Conservation (phyloP, 2,797 vertebrate species). For the Ficedula albicollis region DNA sequence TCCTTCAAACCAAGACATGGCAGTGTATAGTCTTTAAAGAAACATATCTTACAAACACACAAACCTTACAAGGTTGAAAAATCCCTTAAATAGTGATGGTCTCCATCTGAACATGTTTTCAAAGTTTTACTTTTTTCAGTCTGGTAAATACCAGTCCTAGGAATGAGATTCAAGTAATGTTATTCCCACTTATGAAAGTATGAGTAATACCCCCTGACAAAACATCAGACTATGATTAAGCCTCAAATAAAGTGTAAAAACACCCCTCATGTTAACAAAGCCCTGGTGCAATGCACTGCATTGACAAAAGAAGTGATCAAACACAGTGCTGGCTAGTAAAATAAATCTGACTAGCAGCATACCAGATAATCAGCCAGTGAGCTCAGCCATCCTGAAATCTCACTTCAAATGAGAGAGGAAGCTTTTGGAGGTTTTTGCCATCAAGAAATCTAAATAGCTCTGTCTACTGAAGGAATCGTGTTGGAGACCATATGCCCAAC, state of each 20-base stretch:
- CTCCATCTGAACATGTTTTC: neutral
- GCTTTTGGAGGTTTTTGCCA: neutral
- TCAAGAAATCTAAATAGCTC: slow-evolving; percentile 1
- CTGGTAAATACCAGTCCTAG: neutral
- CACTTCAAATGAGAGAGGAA: neutral
- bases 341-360: neutral
- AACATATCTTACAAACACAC: neutral
- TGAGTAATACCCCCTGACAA: slow-evolving; percentile 39
- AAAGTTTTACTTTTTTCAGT: neutral
- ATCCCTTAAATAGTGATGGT: neutral
- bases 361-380: neutral
- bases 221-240: slow-evolving; percentile 50
- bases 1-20: neutral
- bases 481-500: slow-evolving; percentile 39
- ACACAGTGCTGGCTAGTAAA: neutral
- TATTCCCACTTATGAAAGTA: slow-evolving; percentile 6
- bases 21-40: neutral
- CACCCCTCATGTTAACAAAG: slow-evolving; percentile 2
- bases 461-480: slow-evolving; percentile 25
- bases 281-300: neutral
- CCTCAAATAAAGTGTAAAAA: neutral
- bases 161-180: neutral
- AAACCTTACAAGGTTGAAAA: neutral
- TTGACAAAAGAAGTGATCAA: neutral
- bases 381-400: neutral